Evolutionary conservation across 2,888 invertebrate genomes (phyloP), one percentile per base, ranked within the genome.

Genomic region (Amphiduros pacificus): DNA sequence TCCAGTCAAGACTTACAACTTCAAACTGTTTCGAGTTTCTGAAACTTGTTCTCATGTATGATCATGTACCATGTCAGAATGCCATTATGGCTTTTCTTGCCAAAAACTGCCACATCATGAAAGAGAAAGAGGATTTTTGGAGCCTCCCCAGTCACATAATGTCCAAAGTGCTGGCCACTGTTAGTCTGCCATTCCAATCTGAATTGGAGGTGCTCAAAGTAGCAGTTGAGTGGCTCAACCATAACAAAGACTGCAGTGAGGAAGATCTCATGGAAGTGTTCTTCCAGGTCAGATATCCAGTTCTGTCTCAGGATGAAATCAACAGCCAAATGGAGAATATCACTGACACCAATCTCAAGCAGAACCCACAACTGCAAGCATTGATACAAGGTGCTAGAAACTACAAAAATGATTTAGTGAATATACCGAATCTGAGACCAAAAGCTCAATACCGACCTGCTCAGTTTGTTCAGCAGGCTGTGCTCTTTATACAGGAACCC

Each of bases 1-100:
- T 58, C 28, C 49, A 58, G 58, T 22, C 44, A 22, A 24, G 24
- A 24, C 50, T 58, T 17, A 58, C 32, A 26, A 58, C 58, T 2
- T 49, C 58, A 2, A 29, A 58, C 51, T 58, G 58, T 50, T 58
- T 58, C 20, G 58, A 58, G 26, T 58, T 48, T 48, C 58, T 58
- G 24, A 58, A 58, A 31, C 51, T 58, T 20, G 58, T 58, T 4
- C 48, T 50, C 36, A 50, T 58, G 50, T 58, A 58, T 20, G 58
- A 48, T 11, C 58, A 58, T 20, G 20, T 50, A 4, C 29, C 44
- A 5, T 44, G 50, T 4, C 58, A 58, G 36, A 49, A n/a, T 22
- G 50, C 32, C 32, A 58, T 58, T 20, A 32, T 58, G 1, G 58
- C 32, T 29, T 58, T 58, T 27, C 31, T 58, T 32, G 58, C 58